Conservation (phyloP, 1,140 invertebrate species). For the Eufriesea mexicana region DNA sequence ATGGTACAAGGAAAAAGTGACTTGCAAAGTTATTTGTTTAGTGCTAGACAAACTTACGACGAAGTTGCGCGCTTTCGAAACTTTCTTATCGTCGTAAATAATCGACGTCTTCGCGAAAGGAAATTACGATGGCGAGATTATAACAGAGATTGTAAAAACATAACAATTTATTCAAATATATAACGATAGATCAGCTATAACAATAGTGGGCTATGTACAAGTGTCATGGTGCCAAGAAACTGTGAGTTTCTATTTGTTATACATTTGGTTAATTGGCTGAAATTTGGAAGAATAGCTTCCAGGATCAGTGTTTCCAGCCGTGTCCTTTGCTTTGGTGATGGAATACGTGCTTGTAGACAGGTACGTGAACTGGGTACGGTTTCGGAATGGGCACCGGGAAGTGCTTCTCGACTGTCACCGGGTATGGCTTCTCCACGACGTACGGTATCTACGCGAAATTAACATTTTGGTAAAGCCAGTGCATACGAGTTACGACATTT, state of each 20-base stretch:
- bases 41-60: not conserved
- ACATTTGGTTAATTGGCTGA: conserved; percentile 45
- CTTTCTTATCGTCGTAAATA: not conserved
- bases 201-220: conserved; percentile 58
- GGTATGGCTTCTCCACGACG: conserved; percentile 89
- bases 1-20: conserved; percentile 17
- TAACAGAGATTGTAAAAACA: not conserved
- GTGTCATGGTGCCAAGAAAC: conserved; percentile 24
- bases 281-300: not conserved
- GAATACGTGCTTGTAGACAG: conserved; percentile 91
- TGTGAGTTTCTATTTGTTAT: conserved; percentile 1
- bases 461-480: not conserved
- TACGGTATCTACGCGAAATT: conserved; percentile 85
- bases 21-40: not conserved
- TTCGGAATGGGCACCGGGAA: conserved; percentile 89
- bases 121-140: not conserved
- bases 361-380: conserved; percentile 90
- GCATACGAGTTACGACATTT: no score
- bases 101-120: not conserved
- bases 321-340: conserved; percentile 84
- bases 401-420: conserved; percentile 90
- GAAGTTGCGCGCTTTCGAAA: conserved; percentile 32
- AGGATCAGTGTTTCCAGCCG: conserved; percentile 74
- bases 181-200: conserved; percentile 36
- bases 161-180: conserved; percentile 57